These are phyloP conservation scores for Drosophila melanosoma DNA, from an alignment of 2,888 invertebrate species.

Conservation along the genomic window DNA sequence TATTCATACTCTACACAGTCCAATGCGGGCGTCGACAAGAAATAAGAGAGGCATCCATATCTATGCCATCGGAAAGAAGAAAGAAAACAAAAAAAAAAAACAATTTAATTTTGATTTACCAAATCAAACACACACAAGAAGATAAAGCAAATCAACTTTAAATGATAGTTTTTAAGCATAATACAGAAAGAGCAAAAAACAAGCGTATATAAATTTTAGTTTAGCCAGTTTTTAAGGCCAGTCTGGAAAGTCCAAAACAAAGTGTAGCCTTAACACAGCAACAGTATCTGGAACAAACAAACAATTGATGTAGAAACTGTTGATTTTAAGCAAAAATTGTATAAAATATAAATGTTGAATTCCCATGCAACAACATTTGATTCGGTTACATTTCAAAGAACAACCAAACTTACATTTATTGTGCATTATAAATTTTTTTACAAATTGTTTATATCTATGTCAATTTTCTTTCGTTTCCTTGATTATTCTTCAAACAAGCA, in stretches of 20 bases:
- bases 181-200: slow-evolving; percentile 30
- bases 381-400: slow-evolving; percentile 20
- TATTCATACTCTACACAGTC: slow-evolving; percentile 83
- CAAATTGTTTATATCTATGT: slow-evolving; percentile 14
- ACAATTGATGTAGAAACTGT: slow-evolving; percentile 25
- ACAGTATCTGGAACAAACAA: slow-evolving; percentile 12
- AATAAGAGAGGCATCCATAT: slow-evolving; percentile 40
- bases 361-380: slow-evolving; percentile 10
- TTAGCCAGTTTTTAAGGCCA: slow-evolving; percentile 64
- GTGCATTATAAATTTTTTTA: slow-evolving; percentile 33
- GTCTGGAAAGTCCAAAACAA: slow-evolving; percentile 46
- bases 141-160: slow-evolving; percentile 56
- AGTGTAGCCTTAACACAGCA: slow-evolving; percentile 28
- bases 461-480: slow-evolving; percentile 18
- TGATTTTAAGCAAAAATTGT: slow-evolving; percentile 36
- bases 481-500: background rate
- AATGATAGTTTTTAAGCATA: slow-evolving; percentile 64
- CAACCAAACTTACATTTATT: slow-evolving; percentile 29
- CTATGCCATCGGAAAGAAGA: slow-evolving; percentile 14
- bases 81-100: background rate
- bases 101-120: slow-evolving; percentile 35
- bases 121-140: slow-evolving; percentile 25
- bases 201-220: slow-evolving; percentile 56
- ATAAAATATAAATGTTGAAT: slow-evolving; percentile 10
- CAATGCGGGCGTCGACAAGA: slow-evolving; percentile 69